Evolutionary conservation across 2,888 invertebrate species (phyloP), one percentile per base, ranked within the genome.

Genomic region (Chloromyia formosa): DNA sequence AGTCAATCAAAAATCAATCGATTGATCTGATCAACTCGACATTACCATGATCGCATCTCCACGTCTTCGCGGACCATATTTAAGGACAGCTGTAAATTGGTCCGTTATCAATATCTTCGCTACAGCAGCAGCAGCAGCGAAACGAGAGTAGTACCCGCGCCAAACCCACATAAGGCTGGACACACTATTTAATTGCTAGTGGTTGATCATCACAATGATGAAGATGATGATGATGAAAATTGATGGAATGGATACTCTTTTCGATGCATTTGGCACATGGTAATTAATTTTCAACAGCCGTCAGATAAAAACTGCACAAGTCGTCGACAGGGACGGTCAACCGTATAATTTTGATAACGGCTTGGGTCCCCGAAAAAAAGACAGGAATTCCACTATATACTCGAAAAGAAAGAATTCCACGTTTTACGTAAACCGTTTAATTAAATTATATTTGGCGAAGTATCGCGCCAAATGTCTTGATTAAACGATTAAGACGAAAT

Each of bases 191-290:
- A 66, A 66, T 66, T 66, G 66, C 66, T 66, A 49, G 66, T 66
- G 56, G 42, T 49, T 66, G 62, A 40, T 16, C 16, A 40, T 62
- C 40, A 35, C 18, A 40, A 49, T 62, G 20, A 58, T 16, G 22
- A 61, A 49, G 22, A 61, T 62, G 61, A 73, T 73, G 73, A 61
- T 74, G 74, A 74, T 74, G 74, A 64, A 74, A 74, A 74, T 74
- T 74, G 74, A 74, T 74, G 74, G 74, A 74, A 49, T 22, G 23
- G 20, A 40, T 35, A 35, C 23, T 10, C 56, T 56, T 60, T 40
- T 56, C 66, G 66, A 66, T 56, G 56, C 56, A n/a, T 53, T 45
- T 18, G 23, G 71, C 71, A 71, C 18, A 54, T 45, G 74, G 18
- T 74, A 74, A 74, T 74, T 74, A 74, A 74, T 74, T 74, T 74